Evolutionary conservation across 2,888 invertebrate species (phyloP), one percentile per base, ranked within the genome.

Genomic region (Xestia xanthographa): DNA sequence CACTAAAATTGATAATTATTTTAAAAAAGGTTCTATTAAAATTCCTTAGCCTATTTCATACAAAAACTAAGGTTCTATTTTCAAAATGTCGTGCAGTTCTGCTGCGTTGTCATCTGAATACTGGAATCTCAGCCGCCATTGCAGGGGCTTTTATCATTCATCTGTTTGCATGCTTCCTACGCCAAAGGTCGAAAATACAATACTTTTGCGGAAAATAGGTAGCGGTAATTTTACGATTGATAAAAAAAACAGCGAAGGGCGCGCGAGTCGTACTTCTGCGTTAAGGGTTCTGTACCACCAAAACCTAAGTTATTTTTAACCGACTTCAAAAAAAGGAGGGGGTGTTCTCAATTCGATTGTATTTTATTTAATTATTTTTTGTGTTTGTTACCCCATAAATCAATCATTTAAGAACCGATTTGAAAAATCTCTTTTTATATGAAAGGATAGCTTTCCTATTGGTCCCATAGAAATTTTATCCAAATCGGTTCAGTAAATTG

Each of bases 91-190:
- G 78, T 58, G 66, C 82, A 72, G 60, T 72, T 79, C 77, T 77
- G 79, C 26, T 41, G 38, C 75, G 79, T 60, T 77, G 69, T 69
- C 77, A 77, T 79, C 72, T 50, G 70, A 29, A 70, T 58, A 88
- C 81, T 87, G 73, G 70, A 74, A 78, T 72, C 77, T 66, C 85
- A 77, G 72, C 80, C 79, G 85, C 68, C 74, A 71, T 71, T 68
- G 85, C 87, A 84, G 65, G 76, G 83, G 88, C 80, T 87, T 90
- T 86, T 86, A 89, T 86, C 70, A 83, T 81, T 80, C 76, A 77
- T 72, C 80, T 68, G 82, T 73, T 76, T 86, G 79, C 85, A 87
- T 82, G 83, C 85, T 84, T 80, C 69, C 69, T 74, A 76, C 86
- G 88, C 82, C 84, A 83, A 38, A 48, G 65, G n/a, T 77, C 56